Evolutionary conservation across 1,140 invertebrate species (phyloP), one percentile per base, ranked within the genome.

Genomic region (Brachionus rotundiformis): DNA sequence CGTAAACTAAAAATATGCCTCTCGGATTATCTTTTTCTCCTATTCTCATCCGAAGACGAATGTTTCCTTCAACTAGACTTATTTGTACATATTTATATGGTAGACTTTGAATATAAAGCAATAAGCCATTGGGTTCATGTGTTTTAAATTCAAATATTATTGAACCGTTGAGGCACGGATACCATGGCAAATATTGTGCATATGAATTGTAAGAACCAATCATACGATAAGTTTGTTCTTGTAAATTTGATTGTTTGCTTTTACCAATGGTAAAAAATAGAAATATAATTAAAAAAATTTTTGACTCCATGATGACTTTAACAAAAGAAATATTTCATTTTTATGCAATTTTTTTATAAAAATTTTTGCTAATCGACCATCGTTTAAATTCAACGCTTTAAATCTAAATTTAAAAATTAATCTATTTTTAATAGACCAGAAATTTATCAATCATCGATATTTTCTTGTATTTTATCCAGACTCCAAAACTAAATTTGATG

Each of bases 111-210:
- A 94, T 96, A 90, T 95, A 95, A 84, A 98, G 91, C 77, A 98
- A 91, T 73, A 98, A 90, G 13, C 95, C 95, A 86, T 96, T 94
- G 1, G 94, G 92, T 88, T 98, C 95, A 85, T 93, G 95, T 16
- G 95, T 98, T 82, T 95, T 91, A 85, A 98, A 89, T 84, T 88
- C 86, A 68, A 97, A 94, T 49, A 93, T 93, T 85, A 96, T 92
- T 19, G 92, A 93, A 80, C 94, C 94, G 23, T 92, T 92, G 84
- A 92, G 92, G 84, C 92, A 92, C 19, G 92, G 93, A 87, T 93
- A 94, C 94, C 76, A 79, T 23, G 47, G 31, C 31, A 41, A 54
- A 41, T 79, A 79, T 63, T 79, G 76, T 16, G 76, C 76, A 31
- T 27, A 79, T 19, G 29, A 23, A 13, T 41, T 79, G 10, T 47